phyloP scores from a whole-genome alignment of 2,797 vertebrate species.

The Epinephelus coioides region DNA sequence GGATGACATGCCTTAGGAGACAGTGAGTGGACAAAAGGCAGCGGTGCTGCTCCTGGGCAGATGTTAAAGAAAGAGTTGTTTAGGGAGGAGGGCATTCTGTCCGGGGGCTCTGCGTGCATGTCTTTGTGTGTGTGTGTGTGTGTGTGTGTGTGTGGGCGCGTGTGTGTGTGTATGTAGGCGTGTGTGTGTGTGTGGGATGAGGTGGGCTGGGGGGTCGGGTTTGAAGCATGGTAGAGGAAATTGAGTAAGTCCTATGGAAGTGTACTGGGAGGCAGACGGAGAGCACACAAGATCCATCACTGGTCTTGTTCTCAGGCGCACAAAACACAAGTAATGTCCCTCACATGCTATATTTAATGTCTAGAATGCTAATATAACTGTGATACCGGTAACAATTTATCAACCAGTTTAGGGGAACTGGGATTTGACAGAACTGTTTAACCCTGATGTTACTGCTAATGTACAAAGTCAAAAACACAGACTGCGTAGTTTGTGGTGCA shows the following conservation, averaged over 20 bases:
- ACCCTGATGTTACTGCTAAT: constrained; percentile 23
- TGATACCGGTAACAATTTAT: constrained; percentile 39
- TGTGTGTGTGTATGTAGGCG: constrained; percentile 30
- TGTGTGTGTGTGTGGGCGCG: constrained; percentile 12
- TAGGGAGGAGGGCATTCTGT: constrained; percentile 70
- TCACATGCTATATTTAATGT: constrained; percentile 26
- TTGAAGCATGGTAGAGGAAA: constrained; percentile 53
- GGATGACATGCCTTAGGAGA: constrained; percentile 96
- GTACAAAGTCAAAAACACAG: constrained; percentile 1
- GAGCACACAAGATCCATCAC: constrained; percentile 57
- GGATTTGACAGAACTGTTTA: constrained; percentile 19
- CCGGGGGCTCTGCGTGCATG: constrained; percentile 11
- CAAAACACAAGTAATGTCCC: constrained; percentile 34
- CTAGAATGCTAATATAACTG: constrained; percentile 11
- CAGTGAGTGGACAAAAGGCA: constrained; percentile 92
- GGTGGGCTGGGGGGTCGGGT: constrained; percentile 3
- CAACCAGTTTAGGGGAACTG: constrained; percentile 26
- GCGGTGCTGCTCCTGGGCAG: constrained; percentile 84
- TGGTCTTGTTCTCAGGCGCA: constrained; percentile 40
- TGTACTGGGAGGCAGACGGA: constrained; percentile 46
- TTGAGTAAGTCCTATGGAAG: constrained; percentile 61
- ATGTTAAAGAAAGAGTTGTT: constrained; percentile 93
- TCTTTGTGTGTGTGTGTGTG: constrained; percentile 25
- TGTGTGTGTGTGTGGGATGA: constrained; percentile 12
- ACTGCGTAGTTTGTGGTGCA: neutral